Base-by-base conservation (phyloP, 2,113 vertebrate genomes). In the Rhineura floridana region DNA sequence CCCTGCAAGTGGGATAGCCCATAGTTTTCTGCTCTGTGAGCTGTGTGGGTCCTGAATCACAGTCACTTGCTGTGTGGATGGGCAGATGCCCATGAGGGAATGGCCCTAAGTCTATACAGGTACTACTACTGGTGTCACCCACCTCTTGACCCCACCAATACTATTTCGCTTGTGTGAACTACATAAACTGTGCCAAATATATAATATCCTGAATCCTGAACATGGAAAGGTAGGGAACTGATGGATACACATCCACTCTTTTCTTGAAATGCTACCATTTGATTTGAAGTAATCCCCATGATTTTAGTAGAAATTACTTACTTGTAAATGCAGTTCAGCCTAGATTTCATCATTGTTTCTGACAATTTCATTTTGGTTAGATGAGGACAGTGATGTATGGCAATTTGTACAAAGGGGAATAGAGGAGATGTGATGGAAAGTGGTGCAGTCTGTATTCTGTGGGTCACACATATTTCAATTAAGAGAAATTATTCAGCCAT, bases 321-420 rank as follows among this genome's bases (percentile, higher is more conserved):
- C 19, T 17, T 83, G 63, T n/a, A 46, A 69, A 28, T 48, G 65
- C 21, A 48, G 36, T 69, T 69, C 69, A 44, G 44, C 21, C 46
- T 25, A 83, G 44, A 33, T 33, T 33, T 46, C 62, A 67, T 83
- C 63, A 72, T 52, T 84, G 67, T 84, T 84, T 84, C 67, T 84
- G 48, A 55, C n/a, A 73, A 69, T 83, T 72, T 84, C 25, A 5
- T 8, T 84, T 50, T 12, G 28, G n/a, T 84, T 39, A 72, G 69
- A 50, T 15, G 12, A 39, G 23, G n/a, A 25, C 39, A 42, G 44
- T 81, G 50, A 75, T 42, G 23, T 36, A 55, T 55, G 10, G 48
- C 69, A 12, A 73, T 73, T 23, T 84, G 50, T 72, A n/a, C 82
- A 84, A 73, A 73, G 19, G 6, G 46, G 25, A 55, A 73, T 55